Conservation (phyloP, 2,113 vertebrate genomes). For the Leptobrachium leishanense region DNA sequence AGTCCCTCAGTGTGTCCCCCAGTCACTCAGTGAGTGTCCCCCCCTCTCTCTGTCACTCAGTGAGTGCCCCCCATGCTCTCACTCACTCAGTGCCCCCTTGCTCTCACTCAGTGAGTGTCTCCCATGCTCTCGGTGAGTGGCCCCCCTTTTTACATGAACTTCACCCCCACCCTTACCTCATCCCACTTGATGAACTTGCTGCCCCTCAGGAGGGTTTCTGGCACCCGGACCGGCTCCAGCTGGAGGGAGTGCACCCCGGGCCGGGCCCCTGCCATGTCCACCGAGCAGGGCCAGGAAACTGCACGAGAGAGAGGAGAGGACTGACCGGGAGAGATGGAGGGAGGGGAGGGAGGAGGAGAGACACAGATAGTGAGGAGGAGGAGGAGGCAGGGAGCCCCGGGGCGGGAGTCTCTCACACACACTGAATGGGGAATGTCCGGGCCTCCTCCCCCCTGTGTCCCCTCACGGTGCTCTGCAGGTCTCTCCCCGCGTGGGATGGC, state of each 20-base stretch:
- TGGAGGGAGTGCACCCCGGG: conserved; percentile 87
- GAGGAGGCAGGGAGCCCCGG: conserved; percentile 17
- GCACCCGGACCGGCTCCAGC: conserved; percentile 81
- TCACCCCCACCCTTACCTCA: conserved; percentile 71
- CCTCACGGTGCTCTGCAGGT: too few species aligned
- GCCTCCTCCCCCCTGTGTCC: too few species aligned
- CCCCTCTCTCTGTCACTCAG: too few species aligned
- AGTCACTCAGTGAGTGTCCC: neutral
- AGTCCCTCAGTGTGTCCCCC: too few species aligned
- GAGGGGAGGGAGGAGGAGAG: conserved; percentile 47
- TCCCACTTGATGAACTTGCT: conserved; percentile 94
- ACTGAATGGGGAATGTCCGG: too few species aligned
- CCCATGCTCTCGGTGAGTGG: too few species aligned
- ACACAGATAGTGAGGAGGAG: conserved; percentile 50
- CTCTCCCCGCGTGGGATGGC: too few species aligned
- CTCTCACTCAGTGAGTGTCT: neutral
- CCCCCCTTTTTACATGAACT: neutral
- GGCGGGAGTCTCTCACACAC: neutral
- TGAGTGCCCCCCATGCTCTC: neutral
- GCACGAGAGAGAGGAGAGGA: conserved; percentile 9
- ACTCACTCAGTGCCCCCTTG: too few species aligned
- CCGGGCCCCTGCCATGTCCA: conserved; percentile 82
- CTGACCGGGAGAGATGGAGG: conserved; percentile 8
- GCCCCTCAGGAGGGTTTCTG: conserved; percentile 77
- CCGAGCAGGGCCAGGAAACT: conserved; percentile 33